Evolutionary conservation across 2,888 invertebrate genomes (phyloP).

Genomic region (Mythimna albipuncta): DNA sequence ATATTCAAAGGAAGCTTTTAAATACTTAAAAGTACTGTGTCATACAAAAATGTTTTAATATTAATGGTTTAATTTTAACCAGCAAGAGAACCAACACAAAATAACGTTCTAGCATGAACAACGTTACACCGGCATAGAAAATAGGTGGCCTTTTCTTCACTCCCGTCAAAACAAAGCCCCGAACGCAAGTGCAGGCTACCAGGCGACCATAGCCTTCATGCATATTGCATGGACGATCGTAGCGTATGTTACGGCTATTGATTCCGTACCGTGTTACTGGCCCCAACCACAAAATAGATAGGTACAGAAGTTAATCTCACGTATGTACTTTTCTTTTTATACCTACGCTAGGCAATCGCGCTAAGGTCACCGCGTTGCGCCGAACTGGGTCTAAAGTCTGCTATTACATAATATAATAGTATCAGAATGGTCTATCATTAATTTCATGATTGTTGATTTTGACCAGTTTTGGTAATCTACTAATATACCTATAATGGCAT

Average conservation of each 20-base stretch:
- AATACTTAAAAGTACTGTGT: too few species aligned
- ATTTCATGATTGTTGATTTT: too few species aligned
- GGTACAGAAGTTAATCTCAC: too few species aligned
- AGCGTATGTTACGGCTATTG: slow-evolving; percentile 70
- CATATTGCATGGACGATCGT: slow-evolving; percentile 72
- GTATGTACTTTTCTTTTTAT: too few species aligned
- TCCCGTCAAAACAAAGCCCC: slow-evolving; percentile 22
- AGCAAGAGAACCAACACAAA: not conserved
- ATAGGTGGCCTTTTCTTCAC: slow-evolving; percentile 6
- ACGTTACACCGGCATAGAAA: not conserved
- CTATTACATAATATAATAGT: too few species aligned
- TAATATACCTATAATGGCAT: too few species aligned
- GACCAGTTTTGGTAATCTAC: too few species aligned
- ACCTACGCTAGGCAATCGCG: too few species aligned
- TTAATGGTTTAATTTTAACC: not conserved
- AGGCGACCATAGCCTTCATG: slow-evolving; percentile 49
- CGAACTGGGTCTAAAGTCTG: too few species aligned
- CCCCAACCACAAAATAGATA: slow-evolving; percentile 33
- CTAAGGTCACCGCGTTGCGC: too few species aligned
- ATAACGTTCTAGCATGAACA: not conserved
- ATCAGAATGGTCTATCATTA: too few species aligned
- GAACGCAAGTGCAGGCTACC: slow-evolving; percentile 45
- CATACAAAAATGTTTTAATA: not conserved
- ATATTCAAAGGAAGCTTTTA: too few species aligned
- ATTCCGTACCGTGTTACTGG: slow-evolving; percentile 67